A percentile compares a stretch with the other conserved stretches of the same genome.
These are phyloP conservation scores for Fragum sueziense DNA, from an alignment of 2,888 invertebrate species.

Conservation along the genomic window DNA sequence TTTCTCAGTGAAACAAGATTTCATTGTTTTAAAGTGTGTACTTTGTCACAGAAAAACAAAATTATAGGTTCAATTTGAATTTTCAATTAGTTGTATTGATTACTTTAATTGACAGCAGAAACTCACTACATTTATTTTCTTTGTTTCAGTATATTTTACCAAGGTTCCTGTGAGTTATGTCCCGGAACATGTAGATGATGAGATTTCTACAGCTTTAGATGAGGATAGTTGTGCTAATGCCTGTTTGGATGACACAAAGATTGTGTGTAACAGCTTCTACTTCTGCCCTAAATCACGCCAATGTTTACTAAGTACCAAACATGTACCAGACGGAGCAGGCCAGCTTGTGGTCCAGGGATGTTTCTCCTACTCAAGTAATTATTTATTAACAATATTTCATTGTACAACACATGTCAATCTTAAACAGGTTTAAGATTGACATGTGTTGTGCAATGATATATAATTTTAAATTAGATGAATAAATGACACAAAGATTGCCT, in stretches of 20 bases:
- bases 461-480: too few relatives aligned
- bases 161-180: conserved; percentile 51
- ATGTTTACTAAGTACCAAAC: conserved; percentile 64
- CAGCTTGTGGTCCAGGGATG: conserved; percentile 7
- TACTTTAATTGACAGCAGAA: too few relatives aligned
- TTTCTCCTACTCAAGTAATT: conserved; percentile 48
- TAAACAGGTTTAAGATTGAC: too few relatives aligned
- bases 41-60: too few relatives aligned
- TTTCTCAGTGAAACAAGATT: too few relatives aligned
- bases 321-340: conserved; percentile 39
- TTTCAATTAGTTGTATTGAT: too few relatives aligned
- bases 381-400: neutral
- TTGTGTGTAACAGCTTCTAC: conserved; percentile 72
- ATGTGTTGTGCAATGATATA: too few relatives aligned
- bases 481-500: conserved; percentile 49
- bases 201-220: conserved; percentile 33
- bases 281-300: conserved; percentile 56
- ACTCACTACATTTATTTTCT: conserved; percentile 2
- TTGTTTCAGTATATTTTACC: conserved; percentile 65
- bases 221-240: conserved; percentile 63
- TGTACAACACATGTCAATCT: too few relatives aligned
- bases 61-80: too few relatives aligned
- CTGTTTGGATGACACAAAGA: conserved; percentile 57
- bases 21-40: too few relatives aligned
- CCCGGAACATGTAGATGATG: conserved; percentile 45